Evolutionary conservation across 1,140 invertebrate species (phyloP), one percentile per base, ranked within the genome.

Genomic region (Pomacea maculata): DNA sequence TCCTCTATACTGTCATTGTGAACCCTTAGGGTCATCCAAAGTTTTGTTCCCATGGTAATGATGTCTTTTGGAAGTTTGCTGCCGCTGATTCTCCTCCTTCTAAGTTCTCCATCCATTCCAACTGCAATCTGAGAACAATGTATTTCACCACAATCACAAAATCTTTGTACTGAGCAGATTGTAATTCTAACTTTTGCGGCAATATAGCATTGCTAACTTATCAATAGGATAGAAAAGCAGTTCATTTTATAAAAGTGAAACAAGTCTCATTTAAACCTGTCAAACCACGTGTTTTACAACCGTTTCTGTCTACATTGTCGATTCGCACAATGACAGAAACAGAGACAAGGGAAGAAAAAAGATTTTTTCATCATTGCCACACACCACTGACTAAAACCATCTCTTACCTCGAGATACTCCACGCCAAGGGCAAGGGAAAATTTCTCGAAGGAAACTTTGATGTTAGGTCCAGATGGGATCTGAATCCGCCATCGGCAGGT

Each of bases 51-150:
- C n/a, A 57, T 67, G 34, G 67, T 54, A 34, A 81, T 57, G n/a
- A 81, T 55, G 45, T 81, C 80, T 6, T n/a, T 29, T 34, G 80
- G 80, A 17, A 76, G 21, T 65, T 81, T 81, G 80, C 55, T 81
- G 3, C 80, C 80, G 10, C 74, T 81, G 45, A 76, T 68, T 2
- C n/a, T 64, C 21, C 80, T 45, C 14, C n/a, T 81, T 17, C 67
- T 67, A 17, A 54, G 74, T 25, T 76, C 67, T 29, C 75, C 75
- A 25, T 65, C 80, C 80, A 81, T 67, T 25, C 80, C 80, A 8
- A 81, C 80, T 14, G 74, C 73, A 34, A 78, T 67, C 75, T 78
- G 61, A 4, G 4, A 65, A 65, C 2, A 65, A 65, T 19, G 4
- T 17, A 19, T 65, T 45, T 45, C 6, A 45, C 34, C 34, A 45